These are phyloP conservation scores for Gymnodraco acuticeps DNA, from an alignment of 2,797 vertebrate species.

Conservation along the genomic window DNA sequence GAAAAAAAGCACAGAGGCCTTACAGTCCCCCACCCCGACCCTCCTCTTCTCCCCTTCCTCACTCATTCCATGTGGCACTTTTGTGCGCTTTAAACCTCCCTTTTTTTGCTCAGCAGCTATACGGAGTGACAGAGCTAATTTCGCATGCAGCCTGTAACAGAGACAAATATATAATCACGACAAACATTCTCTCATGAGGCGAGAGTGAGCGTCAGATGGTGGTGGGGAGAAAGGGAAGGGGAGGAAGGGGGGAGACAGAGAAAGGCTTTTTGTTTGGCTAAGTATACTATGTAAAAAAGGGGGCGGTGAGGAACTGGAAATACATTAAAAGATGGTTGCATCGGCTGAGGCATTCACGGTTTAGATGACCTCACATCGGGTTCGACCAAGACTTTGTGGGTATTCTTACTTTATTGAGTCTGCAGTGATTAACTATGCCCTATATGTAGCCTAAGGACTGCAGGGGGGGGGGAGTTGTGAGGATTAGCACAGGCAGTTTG, in stretches of 20 bases:
- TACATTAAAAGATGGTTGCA: constrained; percentile 69
- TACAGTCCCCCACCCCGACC: constrained; percentile 42
- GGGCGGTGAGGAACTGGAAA: constrained; percentile 68
- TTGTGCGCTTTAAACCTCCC: constrained; percentile 47
- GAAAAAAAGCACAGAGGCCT: constrained; percentile 80
- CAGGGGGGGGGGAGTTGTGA: constrained; percentile 4
- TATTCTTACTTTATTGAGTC: constrained; percentile 40
- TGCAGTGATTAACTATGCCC: constrained; percentile 32
- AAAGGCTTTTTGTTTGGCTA: constrained; percentile 82
- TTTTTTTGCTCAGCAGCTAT: constrained; percentile 38
- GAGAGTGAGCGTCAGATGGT: constrained; percentile 16
- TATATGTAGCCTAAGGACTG: not conserved
- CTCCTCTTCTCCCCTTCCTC: constrained; percentile 45
- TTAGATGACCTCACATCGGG: constrained; percentile 58
- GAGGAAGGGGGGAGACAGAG: constrained; percentile 43
- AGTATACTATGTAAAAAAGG: constrained; percentile 76
- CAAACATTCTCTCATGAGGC: constrained; percentile 56
- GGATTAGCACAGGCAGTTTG: constrained; percentile 53
- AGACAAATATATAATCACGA: constrained; percentile 57
- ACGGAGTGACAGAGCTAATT: constrained; percentile 52
- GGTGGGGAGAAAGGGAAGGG: not conserved
- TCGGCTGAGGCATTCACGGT: constrained; percentile 53
- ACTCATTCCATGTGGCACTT: constrained; percentile 65
- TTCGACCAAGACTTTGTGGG: constrained; percentile 40
- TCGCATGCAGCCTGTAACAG: constrained; percentile 41